Conservation (phyloP, 35 echinoderm and acorn worm genomes). For the Nesometra sesokonis region DNA sequence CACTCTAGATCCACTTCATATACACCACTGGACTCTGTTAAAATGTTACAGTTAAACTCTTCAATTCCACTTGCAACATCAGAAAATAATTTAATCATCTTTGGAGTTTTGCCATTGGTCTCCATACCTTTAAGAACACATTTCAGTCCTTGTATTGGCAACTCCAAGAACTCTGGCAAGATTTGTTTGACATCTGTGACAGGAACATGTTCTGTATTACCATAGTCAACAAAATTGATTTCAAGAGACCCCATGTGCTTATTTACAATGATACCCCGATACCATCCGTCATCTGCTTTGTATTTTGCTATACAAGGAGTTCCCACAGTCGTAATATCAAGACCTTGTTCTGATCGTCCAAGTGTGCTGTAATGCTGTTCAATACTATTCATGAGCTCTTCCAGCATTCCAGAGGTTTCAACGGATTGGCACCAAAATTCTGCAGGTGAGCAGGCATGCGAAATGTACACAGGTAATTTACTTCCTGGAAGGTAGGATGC, state of each 20-base stretch:
- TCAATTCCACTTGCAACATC: neutral
- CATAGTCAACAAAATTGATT: conserved; percentile 3
- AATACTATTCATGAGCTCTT: neutral
- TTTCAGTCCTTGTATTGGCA: neutral
- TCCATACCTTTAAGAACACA: neutral
- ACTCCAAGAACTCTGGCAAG: neutral
- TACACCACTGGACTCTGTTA: neutral
- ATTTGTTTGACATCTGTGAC: neutral
- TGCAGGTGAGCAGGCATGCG: neutral
- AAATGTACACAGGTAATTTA: neutral
- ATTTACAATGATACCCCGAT: neutral
- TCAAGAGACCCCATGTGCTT: neutral
- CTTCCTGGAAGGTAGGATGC: neutral
- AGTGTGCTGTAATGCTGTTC: neutral
- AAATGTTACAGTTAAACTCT: neutral
- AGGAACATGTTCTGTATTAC: neutral
- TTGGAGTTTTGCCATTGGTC: neutral
- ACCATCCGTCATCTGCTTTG: conserved; percentile 2
- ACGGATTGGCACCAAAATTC: neutral
- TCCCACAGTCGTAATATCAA: neutral
- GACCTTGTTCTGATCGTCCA: neutral
- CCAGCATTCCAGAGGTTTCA: neutral
- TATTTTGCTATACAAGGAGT: conserved; percentile 4
- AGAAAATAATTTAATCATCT: neutral
- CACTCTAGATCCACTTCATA: neutral